Evolutionary conservation across 1,140 invertebrate genomes (phyloP), one percentile per base, ranked within the genome.

Genomic region (Drosophila biarmipes): DNA sequence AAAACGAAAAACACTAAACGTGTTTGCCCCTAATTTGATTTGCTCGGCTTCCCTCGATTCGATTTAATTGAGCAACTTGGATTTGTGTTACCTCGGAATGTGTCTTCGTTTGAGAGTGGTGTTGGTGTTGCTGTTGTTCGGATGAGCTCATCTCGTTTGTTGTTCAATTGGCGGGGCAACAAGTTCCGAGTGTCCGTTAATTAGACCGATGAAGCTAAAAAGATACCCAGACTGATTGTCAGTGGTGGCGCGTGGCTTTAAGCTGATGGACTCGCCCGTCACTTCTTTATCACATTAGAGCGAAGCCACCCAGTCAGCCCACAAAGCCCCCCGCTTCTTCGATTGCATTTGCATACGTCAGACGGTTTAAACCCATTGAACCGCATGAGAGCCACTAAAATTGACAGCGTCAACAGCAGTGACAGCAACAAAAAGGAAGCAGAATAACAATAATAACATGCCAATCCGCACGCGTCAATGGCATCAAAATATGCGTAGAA

Each of bases 11-110:
- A 55, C 75, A 55, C 69, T 76, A 79, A 84, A 84, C 80, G 80
- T 84, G 80, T 79, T 84, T 85, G 80, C 75, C 64, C 75, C 71
- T 85, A 79, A 84, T 84, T 85, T 78, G 80, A 82, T 84, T 84
- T 85, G 62, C 61, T 59, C 40, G 38, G 53, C 54, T 46, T 14
- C 24, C 45, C 59, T 51, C 24, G 51, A 49, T 57, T 48, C 17
- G 53, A 34, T 63, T 73, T 78, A 78, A 82, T 78, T 78, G 69
- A 72, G 79, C 53, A 69, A 72, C 73, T 59, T 63, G 79, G 68
- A 68, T 78, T 73, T 76, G 53, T 72, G 56, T 51, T 51, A 53
- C 48, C 57, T 74, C 37, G 24, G 19, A 52, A 55, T 77, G 45
- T 46, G 52, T 59, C 51, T 76, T 40, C 31, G 27, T 29, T 55